Evolutionary conservation across 2,888 invertebrate genomes (phyloP), one percentile per base, ranked within the genome.

Genomic region (Bellardia bayeri): DNA sequence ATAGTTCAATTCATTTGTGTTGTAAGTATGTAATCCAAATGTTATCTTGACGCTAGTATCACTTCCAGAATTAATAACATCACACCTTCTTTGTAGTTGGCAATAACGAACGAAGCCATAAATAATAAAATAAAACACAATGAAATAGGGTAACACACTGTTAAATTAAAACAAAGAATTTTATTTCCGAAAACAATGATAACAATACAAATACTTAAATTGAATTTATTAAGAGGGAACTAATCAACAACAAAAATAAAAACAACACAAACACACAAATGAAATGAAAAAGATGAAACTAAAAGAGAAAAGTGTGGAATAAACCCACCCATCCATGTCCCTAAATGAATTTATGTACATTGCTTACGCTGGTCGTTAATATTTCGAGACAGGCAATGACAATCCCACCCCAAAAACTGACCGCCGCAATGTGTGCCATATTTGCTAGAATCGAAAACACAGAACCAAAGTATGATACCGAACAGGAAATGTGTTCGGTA

Each of bases 71-170:
- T 54, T 75, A 80, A 69, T 69, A 69, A 80, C 45, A 75, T 80
- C 80, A 69, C 80, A 75, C 74, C 80, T 85, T 33, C 49, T 84
- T 78, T 54, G 30, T 71, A 71, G 51, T 76, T 56, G 54, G 14
- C 42, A 54, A 56, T 64, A 85, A 84, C 16, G 66, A 72, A 72
- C 9, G 66, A 74, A 14, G 6, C 16, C 61, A 85, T 85, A 69
- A 80, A 85, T 85, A 80, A 80, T 66, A 33, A 40, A 23, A 63
- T 45, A 5, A 11, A 45, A 42, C 6, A 42, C 1, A 66, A 37
- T 2, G 7, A 37, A 23, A 6, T 49, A 8, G 61, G 49, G 33
- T 37, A 82, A 74, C n/a, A 69, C 9, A 56, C 8, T 74, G 56
- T 37, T 42, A 30, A 33, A n/a, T 9, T 14, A 33, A 71, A 54